A percentile compares a stretch with the other conserved stretches of the same genome.
These are phyloP conservation scores for Cataglyphis altisquamis DNA, from an alignment of 2,888 invertebrate species.

Conservation along the genomic window DNA sequence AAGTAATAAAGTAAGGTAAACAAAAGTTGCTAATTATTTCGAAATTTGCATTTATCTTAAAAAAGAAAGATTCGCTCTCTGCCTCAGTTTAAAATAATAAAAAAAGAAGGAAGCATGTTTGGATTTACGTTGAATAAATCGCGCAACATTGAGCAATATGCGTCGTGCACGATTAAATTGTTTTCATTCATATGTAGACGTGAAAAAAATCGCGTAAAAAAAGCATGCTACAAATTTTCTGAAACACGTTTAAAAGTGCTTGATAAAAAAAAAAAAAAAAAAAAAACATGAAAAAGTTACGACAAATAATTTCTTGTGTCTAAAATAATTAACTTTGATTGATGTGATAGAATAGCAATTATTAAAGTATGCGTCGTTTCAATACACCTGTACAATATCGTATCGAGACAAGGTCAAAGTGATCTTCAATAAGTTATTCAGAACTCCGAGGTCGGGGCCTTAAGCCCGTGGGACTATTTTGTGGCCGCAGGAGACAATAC, in stretches of 20 bases:
- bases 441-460: not conserved
- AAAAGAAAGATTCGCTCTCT: not conserved
- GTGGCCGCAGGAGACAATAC: constrained; percentile 19
- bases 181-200: not conserved
- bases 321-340: not conserved
- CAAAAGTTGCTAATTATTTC: constrained; percentile 11
- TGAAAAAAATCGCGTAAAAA: not conserved
- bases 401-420: constrained; percentile 5
- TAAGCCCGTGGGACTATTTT: constrained; percentile 37
- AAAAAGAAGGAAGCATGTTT: constrained; percentile 2
- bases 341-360: not conserved
- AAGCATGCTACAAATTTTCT: not conserved
- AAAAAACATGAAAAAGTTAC: not conserved
- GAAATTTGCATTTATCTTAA: constrained; percentile 18
- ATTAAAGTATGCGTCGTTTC: not conserved
- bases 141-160: constrained; percentile 21
- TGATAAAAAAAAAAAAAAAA: not conserved
- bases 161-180: not conserved
- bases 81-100: not conserved
- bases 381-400: not conserved
- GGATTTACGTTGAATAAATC: not conserved
- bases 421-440: constrained; percentile 3
- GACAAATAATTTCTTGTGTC: not conserved
- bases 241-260: not conserved
- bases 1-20: not conserved